These are phyloP conservation scores for Odontamblyopus lacepedii DNA, from an alignment of 2,797 vertebrate species.

Conservation along the genomic window DNA sequence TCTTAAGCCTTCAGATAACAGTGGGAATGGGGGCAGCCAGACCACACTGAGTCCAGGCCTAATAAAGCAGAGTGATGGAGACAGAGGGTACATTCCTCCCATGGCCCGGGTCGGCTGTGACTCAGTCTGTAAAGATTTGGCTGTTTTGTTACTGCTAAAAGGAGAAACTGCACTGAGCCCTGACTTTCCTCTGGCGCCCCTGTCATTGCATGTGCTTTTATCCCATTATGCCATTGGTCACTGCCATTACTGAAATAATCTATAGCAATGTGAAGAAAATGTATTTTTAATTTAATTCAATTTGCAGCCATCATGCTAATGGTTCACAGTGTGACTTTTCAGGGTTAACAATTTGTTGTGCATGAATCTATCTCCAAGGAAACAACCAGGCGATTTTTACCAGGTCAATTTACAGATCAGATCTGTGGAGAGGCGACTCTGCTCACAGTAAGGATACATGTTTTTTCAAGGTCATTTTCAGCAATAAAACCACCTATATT, in stretches of 20 bases:
- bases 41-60: conserved; percentile 57
- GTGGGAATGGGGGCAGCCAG: conserved; percentile 59
- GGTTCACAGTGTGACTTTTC: too few species aligned
- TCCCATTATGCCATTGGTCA: background rate
- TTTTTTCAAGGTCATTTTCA: too few species aligned
- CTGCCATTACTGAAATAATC: background rate
- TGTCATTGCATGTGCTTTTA: background rate
- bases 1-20: conserved; percentile 78
- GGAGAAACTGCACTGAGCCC: conserved; percentile 30
- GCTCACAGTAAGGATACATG: too few species aligned
- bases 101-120: conserved; percentile 41
- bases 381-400: too few species aligned
- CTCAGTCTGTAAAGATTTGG: conserved; percentile 52
- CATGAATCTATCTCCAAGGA: too few species aligned
- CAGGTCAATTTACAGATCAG: too few species aligned
- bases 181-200: conserved; percentile 24
- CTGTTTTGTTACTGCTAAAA: conserved; percentile 62
- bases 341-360: too few species aligned
- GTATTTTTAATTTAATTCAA: background rate
- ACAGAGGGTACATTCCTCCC: conserved; percentile 66
- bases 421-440: too few species aligned
- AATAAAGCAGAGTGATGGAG: conserved; percentile 74
- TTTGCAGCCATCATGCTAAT: background rate
- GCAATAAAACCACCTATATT: too few species aligned
- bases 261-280: background rate